These are phyloP conservation scores for Platyura marginata DNA, from an alignment of 1,140 invertebrate genomes.

Conservation along the genomic window DNA sequence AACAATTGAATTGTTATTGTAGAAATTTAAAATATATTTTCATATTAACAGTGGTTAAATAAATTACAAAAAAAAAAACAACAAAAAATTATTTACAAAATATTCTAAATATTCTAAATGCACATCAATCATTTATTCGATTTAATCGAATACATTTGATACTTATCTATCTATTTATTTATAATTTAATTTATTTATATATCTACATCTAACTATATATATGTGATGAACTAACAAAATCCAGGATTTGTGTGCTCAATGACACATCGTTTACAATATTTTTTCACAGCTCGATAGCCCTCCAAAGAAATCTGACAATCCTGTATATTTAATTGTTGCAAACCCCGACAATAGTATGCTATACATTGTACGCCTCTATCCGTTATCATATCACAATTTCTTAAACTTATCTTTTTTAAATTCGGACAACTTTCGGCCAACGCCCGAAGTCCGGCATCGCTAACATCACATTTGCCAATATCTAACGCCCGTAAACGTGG, in stretches of 20 bases:
- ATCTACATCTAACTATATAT: too few relatives aligned
- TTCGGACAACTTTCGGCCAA: slow-evolving; percentile 78
- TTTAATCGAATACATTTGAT: too few relatives aligned
- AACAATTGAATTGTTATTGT: too few relatives aligned
- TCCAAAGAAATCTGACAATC: slow-evolving; percentile 74
- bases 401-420: slow-evolving; percentile 71
- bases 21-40: too few relatives aligned
- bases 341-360: slow-evolving; percentile 67
- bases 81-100: too few relatives aligned
- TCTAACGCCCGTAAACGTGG: slow-evolving; percentile 68
- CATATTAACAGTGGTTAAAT: too few relatives aligned
- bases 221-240: slow-evolving; percentile 67
- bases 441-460: slow-evolving; percentile 65
- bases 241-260: slow-evolving; percentile 90
- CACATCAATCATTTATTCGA: too few relatives aligned
- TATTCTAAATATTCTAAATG: too few relatives aligned
- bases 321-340: slow-evolving; percentile 81
- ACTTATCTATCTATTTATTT: too few relatives aligned
- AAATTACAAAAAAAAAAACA: too few relatives aligned
- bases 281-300: slow-evolving; percentile 77
- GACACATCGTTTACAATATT: slow-evolving; percentile 75
- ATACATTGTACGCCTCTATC: slow-evolving; percentile 72
- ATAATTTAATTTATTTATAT: too few relatives aligned
- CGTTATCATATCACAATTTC: slow-evolving; percentile 76
- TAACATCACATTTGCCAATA: slow-evolving; percentile 83